Evolutionary conservation across 2,113 vertebrate genomes (phyloP).

Genomic region (Xenopus laevis): DNA sequence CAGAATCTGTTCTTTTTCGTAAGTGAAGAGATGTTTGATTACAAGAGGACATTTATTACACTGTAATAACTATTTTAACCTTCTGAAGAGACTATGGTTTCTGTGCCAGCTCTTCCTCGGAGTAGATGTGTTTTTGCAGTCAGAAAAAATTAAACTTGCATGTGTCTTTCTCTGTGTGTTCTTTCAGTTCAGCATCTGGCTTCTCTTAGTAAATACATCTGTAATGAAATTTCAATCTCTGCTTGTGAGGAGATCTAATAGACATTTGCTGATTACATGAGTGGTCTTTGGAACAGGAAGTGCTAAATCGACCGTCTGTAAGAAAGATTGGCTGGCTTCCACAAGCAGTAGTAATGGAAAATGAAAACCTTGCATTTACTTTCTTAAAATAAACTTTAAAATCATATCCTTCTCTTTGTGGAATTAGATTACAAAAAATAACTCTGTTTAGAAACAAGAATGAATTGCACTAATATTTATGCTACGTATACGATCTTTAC

Average conservation of each 20-base stretch:
- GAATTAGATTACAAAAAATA: no score
- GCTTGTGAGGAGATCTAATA: slow-evolving; percentile 49
- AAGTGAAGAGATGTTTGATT: slow-evolving; percentile 65
- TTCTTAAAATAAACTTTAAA: slow-evolving; percentile 40
- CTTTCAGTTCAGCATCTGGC: slow-evolving; percentile 55
- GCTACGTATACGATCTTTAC: no score
- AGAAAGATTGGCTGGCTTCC: slow-evolving; percentile 35
- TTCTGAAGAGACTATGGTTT: slow-evolving; percentile 50
- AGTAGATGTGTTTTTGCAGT: slow-evolving; percentile 53
- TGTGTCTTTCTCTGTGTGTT: slow-evolving; percentile 19
- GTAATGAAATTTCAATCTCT: slow-evolving; percentile 71
- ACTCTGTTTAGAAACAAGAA: not conserved
- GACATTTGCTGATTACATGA: slow-evolving; percentile 52
- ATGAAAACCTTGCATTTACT: slow-evolving; percentile 32
- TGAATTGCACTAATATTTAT: not conserved
- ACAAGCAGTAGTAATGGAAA: slow-evolving; percentile 8
- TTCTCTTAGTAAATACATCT: slow-evolving; percentile 70
- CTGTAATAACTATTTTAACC: slow-evolving; percentile 65
- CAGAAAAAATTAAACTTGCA: slow-evolving; percentile 46
- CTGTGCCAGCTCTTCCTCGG: slow-evolving; percentile 55
- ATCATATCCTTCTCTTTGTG: not conserved
- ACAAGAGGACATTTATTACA: slow-evolving; percentile 67
- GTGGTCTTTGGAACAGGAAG: slow-evolving; percentile 50
- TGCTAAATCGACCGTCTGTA: slow-evolving; percentile 46
- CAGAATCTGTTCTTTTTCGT: slow-evolving; percentile 55